Conservation (phyloP, 2,113 vertebrate genomes). For the Empidonax traillii region DNA sequence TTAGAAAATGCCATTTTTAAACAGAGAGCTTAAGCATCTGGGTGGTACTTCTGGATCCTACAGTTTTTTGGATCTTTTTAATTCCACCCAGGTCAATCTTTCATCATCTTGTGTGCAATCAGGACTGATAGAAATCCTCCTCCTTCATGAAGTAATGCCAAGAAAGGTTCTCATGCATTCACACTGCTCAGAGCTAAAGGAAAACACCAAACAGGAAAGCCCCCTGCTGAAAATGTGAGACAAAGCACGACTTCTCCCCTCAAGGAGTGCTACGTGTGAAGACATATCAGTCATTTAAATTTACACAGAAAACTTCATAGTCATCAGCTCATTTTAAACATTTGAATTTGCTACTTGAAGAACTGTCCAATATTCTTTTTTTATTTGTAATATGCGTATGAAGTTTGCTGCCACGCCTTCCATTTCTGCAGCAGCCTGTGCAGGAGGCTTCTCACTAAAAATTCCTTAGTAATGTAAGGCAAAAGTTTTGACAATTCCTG, state of each 20-base stretch:
- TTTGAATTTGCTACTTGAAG: neutral
- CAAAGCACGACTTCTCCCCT: neutral
- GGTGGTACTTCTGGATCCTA: neutral
- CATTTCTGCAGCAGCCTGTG: neutral
- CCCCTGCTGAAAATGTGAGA: accelerated
- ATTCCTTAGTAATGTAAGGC: neutral
- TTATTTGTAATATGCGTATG: neutral
- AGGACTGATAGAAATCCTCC: neutral
- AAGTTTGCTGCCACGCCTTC: neutral
- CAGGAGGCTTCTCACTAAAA: neutral
- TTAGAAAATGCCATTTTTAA: neutral
- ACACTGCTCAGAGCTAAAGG: neutral
- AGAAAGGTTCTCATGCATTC: neutral
- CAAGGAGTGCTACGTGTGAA: neutral
- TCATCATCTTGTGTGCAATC: neutral
- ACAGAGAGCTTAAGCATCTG: neutral
- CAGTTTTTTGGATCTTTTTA: neutral
- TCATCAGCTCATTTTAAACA: neutral
- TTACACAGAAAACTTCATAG: neutral
- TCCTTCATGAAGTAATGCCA: neutral
- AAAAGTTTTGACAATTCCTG: neutral
- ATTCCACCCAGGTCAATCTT: neutral
- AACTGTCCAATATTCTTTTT: neutral
- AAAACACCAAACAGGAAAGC: neutral
- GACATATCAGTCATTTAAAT: neutral